Conservation (phyloP, 2,888 invertebrate genomes). For the Dolichopus griseipennis region DNA sequence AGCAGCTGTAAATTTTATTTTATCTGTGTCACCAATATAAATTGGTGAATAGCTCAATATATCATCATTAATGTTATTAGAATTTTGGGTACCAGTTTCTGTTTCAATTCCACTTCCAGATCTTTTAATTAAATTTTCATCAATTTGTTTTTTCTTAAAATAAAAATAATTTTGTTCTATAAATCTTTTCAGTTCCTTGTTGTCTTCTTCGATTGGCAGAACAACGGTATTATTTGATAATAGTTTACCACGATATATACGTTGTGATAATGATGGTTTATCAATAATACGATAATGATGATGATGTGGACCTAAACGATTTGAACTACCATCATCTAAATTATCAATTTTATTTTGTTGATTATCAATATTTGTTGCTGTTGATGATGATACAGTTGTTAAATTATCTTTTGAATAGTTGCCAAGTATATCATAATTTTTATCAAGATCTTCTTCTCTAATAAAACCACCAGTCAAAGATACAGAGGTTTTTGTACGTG, state of each 20-base stretch:
- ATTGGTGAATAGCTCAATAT: slow-evolving; percentile 6
- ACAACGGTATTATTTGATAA: slow-evolving; percentile 26
- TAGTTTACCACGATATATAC: slow-evolving; percentile 32
- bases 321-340: not conserved
- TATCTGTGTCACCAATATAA: slow-evolving; percentile 20
- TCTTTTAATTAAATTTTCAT: slow-evolving; percentile 12
- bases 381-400: not conserved
- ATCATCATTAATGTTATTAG: not conserved
- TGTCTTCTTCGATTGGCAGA: slow-evolving; percentile 40
- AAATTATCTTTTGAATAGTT: slow-evolving; percentile 25
- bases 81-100: not conserved
- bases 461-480: not conserved
- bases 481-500: slow-evolving; percentile 11
- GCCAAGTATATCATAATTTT: slow-evolving; percentile 21
- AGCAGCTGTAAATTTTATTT: slow-evolving; percentile 36
- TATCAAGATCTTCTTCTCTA: slow-evolving; percentile 14
- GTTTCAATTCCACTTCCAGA: not conserved
- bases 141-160: slow-evolving; percentile 35
- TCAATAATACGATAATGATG: not conserved
- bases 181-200: slow-evolving; percentile 41
- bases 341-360: not conserved
- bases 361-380: not conserved
- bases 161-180: slow-evolving; percentile 43
- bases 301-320: not conserved
- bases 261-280: slow-evolving; percentile 23